Evolutionary conservation across 1,140 invertebrate species (phyloP), one percentile per base, ranked within the genome.

Genomic region (Nephila pilipes): DNA sequence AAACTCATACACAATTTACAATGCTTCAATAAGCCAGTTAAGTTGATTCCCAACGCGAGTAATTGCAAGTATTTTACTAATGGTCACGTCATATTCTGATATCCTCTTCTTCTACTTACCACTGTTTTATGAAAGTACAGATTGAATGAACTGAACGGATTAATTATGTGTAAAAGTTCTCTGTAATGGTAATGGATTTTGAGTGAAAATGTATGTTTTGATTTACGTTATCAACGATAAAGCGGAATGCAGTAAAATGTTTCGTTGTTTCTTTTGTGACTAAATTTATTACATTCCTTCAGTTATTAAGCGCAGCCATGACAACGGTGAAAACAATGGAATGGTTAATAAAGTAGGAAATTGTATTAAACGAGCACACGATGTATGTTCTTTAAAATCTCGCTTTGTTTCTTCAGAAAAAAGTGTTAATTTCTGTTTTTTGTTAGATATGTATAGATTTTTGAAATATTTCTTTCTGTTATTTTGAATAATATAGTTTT

Each of bases 21-120:
- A 32, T 75, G 69, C 69, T 75, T 75, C 32, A 75, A 75, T 75
- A 75, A 32, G 18, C 69, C 69, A 6, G 69, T 36, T 75, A 75
- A 75, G 18, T 36, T 75, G 69, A 75, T 75, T 32, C 16, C 10
- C 69, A 14, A 14, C 14, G 29, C 20, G 16, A 20, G 58, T 60
- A 60, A 60, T 60, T 60, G 58, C 58, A 20, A 60, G 22, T 36
- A 75, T 75, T 75, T 75, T 16, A 75, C 29, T 75, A 32, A 75
- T 36, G 32, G 69, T 36, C 69, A 75, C 69, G 69, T 75, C 16
- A 1, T 32, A 36, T 75, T 32, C 29, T 36, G 69, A 75, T 12
- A 75, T 32, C 32, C 16, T 18, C 25, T 29, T 75, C 29, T 75
- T 75, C 69, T 32, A 32, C 32, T 36, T 75, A 16, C 29, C 36